A percentile compares a stretch with the other conserved stretches of the same genome.
Evolutionary conservation across 2,113 vertebrate species (phyloP).

Genomic region (Phaetusa simplex): DNA sequence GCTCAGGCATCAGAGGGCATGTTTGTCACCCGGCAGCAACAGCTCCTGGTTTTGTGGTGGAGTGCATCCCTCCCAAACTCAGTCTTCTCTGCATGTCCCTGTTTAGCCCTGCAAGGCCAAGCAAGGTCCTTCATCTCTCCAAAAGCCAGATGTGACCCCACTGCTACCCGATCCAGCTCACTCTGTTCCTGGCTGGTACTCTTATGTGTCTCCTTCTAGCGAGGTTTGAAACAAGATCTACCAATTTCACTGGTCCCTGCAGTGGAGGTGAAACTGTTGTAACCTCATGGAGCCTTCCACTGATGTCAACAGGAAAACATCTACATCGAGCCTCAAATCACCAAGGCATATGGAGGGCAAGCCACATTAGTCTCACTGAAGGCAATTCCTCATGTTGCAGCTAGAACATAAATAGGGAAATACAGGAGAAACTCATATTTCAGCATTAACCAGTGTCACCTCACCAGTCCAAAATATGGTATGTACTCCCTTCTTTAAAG

Average conservation of each 20-base stretch:
- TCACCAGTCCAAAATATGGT: not conserved
- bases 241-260: not conserved
- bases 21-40: not conserved
- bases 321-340: not conserved
- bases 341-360: not conserved
- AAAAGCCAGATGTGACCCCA: not conserved
- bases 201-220: accelerated
- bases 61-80: not conserved
- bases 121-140: not conserved
- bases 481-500: not conserved
- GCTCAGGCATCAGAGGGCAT: not conserved
- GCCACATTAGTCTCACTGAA: not conserved
- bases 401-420: not conserved
- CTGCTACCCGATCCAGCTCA: not conserved
- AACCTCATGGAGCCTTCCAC: not conserved
- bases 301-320: not conserved
- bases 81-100: not conserved
- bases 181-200: not conserved
- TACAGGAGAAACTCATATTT: not conserved
- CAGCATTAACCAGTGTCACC: not conserved
- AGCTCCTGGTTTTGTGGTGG: not conserved
- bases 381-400: not conserved
- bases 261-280: accelerated
- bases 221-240: not conserved
- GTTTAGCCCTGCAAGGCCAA: not conserved